A percentile compares a stretch with the other conserved stretches of the same genome.
These are phyloP conservation scores for Plectus sambesii DNA, from an alignment of 1,140 invertebrate genomes.

Conservation along the genomic window DNA sequence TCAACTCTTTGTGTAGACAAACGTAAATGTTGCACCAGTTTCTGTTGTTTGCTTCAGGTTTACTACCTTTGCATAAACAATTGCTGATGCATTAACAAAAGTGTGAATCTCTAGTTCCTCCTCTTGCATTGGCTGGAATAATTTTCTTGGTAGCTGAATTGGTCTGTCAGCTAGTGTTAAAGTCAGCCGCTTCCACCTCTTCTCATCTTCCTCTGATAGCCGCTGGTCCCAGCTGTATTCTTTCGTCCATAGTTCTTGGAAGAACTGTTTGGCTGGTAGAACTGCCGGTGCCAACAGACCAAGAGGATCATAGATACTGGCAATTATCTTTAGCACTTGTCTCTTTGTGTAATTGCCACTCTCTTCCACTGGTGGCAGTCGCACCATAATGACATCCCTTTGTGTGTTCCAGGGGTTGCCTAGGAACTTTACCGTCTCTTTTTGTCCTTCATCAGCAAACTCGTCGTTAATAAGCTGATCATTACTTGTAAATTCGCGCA, in stretches of 20 bases:
- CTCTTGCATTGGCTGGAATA: too few relatives aligned
- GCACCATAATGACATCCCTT: not conserved
- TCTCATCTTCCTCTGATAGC: not conserved
- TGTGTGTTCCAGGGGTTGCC: conserved; percentile 15
- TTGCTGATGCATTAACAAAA: conserved; percentile 18
- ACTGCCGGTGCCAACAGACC: conserved; percentile 16
- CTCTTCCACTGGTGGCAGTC: not conserved
- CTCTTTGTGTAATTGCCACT: conserved; percentile 1
- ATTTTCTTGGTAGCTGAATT: too few relatives aligned
- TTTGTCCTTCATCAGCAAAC: conserved; percentile 4
- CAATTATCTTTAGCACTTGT: not conserved
- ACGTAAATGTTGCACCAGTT: not conserved
- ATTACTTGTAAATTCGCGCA: conserved; percentile 23
- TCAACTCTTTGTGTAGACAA: conserved; percentile 16
- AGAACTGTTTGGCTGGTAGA: conserved; percentile 14
- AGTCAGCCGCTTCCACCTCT: conserved; percentile 7
- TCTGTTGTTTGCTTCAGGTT: conserved; percentile 2
- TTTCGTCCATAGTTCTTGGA: conserved; percentile 22
- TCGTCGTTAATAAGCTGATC: not conserved
- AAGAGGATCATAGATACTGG: conserved; percentile 17
- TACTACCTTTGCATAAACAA: conserved; percentile 12
- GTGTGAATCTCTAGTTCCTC: conserved; percentile 14
- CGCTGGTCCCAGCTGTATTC: conserved; percentile 9
- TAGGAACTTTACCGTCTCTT: conserved; percentile 9
- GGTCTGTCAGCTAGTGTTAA: too few relatives aligned